A percentile compares a stretch with the other conserved stretches of the same genome.
Conservation (phyloP, 2,797 vertebrate species). For the Scolopax bukidnonensis region DNA sequence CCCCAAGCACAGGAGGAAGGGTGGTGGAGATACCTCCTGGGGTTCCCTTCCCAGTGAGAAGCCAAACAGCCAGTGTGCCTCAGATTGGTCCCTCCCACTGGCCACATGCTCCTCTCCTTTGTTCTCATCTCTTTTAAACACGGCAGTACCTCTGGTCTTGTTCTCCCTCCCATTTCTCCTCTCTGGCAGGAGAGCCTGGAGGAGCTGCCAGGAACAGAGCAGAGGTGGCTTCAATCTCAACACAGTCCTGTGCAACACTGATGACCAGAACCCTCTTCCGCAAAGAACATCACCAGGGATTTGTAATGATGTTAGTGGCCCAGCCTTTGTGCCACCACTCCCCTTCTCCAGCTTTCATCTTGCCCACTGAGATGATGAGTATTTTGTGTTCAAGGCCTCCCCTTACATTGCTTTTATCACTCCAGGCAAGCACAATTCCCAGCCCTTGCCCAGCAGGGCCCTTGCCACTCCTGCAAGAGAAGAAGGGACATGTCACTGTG, state of each 20-base stretch:
- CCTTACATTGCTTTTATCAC: neutral
- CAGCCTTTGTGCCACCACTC: neutral
- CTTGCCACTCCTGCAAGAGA: neutral
- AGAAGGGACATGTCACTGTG: neutral
- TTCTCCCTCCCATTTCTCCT: neutral
- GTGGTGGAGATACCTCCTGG: neutral
- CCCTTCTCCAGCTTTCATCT: neutral
- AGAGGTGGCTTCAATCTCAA: neutral
- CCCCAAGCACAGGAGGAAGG: neutral
- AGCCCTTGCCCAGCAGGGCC: neutral
- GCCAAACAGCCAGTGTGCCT: neutral
- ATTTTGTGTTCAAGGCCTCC: neutral
- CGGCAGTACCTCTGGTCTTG: neutral
- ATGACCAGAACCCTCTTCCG: neutral
- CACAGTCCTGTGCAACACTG: neutral
- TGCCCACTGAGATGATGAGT: neutral
- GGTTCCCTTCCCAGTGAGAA: neutral
- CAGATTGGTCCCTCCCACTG: accelerated
- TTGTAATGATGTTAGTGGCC: neutral
- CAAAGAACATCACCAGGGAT: neutral
- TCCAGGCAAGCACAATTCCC: neutral
- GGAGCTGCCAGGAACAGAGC: neutral
- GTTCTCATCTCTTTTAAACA: neutral
- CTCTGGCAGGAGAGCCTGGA: neutral
- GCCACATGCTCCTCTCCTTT: neutral